These are phyloP conservation scores for Gasteruption jaculator DNA, from an alignment of 2,888 invertebrate genomes.

Conservation along the genomic window DNA sequence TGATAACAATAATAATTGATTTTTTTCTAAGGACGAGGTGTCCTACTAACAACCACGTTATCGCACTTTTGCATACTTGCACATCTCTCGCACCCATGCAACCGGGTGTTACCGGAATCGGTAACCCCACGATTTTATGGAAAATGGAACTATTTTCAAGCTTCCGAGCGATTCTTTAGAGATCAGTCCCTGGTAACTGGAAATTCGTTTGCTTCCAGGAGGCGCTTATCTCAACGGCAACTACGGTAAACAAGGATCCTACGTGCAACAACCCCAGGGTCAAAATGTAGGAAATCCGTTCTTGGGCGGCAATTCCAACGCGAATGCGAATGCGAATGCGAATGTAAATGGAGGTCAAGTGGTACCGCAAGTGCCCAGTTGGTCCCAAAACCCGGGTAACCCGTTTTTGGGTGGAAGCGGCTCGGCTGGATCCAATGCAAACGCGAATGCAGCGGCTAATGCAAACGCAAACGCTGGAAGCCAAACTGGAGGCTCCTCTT, in stretches of 20 bases:
- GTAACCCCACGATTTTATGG: too few species aligned
- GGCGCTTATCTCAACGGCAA: too few species aligned
- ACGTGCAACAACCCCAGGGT: constrained; percentile 12
- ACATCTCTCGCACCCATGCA: too few species aligned
- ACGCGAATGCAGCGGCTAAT: constrained; percentile 20
- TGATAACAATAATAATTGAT: too few species aligned
- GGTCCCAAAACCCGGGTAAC: neutral
- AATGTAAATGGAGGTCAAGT: constrained; percentile 1
- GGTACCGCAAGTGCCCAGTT: neutral
- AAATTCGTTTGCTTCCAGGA: too few species aligned
- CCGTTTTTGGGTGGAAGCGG: constrained; percentile 3
- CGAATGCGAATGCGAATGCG: constrained; percentile 15
- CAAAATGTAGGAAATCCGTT: constrained; percentile 24
- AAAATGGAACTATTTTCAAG: too few species aligned
- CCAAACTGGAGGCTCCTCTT: neutral
- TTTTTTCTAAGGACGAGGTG: too few species aligned
- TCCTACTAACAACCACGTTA: too few species aligned
- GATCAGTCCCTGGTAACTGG: too few species aligned
- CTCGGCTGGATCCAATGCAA: constrained; percentile 8
- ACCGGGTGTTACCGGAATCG: too few species aligned
- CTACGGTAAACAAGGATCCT: constrained; percentile 9
- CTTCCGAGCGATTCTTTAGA: too few species aligned
- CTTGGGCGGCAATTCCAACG: constrained; percentile 15
- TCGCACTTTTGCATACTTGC: too few species aligned
- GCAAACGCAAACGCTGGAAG: constrained; percentile 12